Conservation (phyloP, 53 echinoderm and acorn worm species). For the Stichopus horrens region DNA sequence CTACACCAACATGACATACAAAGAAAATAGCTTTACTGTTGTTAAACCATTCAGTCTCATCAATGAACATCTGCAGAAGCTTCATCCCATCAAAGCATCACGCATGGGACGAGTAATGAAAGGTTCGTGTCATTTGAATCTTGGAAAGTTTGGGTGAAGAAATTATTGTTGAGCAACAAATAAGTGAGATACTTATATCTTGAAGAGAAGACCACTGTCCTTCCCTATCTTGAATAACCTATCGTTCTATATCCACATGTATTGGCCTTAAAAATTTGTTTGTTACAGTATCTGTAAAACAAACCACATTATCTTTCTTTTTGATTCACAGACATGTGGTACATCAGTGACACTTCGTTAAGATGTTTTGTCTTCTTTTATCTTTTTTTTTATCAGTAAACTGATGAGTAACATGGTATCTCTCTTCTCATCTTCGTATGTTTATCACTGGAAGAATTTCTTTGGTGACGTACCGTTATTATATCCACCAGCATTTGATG, state of each 20-base stretch:
- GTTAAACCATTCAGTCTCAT: no score
- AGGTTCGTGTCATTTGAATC: background rate
- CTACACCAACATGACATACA: no score
- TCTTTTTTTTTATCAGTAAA: conserved; percentile 62
- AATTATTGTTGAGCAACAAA: no score
- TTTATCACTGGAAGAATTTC: conserved; percentile 78
- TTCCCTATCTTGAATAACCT: no score
- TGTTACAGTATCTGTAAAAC: background rate
- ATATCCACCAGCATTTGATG: conserved; percentile 97
- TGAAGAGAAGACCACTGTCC: no score
- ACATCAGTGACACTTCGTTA: no score
- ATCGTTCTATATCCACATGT: no score
- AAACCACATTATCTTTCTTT: background rate
- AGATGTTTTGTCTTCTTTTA: background rate
- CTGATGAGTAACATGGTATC: conserved; percentile 88
- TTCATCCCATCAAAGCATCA: no score
- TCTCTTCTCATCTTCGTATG: conserved; percentile 83
- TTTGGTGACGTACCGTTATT: conserved; percentile 59
- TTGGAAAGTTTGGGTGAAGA: no score
- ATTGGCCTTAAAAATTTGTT: background rate
- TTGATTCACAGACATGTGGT: background rate
- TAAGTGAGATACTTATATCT: no score
- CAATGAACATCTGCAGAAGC: no score
- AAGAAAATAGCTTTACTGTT: no score
- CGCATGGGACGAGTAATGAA: background rate